These are phyloP conservation scores for Globia sparganii DNA, from an alignment of 2,888 invertebrate genomes.

Conservation along the genomic window DNA sequence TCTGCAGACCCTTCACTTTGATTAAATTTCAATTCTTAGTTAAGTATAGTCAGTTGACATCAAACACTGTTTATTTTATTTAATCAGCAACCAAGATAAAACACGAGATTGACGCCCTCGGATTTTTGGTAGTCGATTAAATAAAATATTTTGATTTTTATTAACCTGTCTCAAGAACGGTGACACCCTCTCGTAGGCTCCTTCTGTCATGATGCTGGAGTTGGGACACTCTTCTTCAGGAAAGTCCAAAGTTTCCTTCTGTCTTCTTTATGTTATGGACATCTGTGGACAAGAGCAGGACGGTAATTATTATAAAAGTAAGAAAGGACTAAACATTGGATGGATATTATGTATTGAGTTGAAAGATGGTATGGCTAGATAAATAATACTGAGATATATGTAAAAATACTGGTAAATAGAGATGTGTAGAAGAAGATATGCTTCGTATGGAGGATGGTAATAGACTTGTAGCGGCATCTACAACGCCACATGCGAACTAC, in stretches of 20 bases:
- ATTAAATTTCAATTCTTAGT: too few relatives aligned
- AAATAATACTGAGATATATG: too few relatives aligned
- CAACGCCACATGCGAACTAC: too few relatives aligned
- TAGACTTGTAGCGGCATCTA: too few relatives aligned
- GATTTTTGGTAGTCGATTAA: not conserved
- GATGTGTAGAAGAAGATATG: too few relatives aligned
- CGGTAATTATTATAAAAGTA: not conserved
- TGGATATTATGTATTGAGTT: not conserved
- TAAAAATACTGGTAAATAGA: too few relatives aligned
- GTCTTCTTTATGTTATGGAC: conserved; percentile 5
- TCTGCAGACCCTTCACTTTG: not conserved
- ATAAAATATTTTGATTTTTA: not conserved
- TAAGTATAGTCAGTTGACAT: too few relatives aligned
- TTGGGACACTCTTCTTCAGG: conserved; percentile 2
- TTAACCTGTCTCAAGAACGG: conserved; percentile 81
- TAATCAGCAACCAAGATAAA: not conserved
- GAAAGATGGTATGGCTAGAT: not conserved
- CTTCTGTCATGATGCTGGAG: conserved; percentile 71
- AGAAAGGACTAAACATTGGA: not conserved
- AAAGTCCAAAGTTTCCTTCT: not conserved
- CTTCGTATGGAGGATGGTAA: too few relatives aligned
- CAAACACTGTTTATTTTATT: not conserved
- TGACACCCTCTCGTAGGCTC: conserved; percentile 68
- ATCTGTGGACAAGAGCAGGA: conserved; percentile 31
- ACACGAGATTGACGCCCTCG: not conserved